Conservation (phyloP, 2,888 invertebrate species). For the Cenopis cana region DNA sequence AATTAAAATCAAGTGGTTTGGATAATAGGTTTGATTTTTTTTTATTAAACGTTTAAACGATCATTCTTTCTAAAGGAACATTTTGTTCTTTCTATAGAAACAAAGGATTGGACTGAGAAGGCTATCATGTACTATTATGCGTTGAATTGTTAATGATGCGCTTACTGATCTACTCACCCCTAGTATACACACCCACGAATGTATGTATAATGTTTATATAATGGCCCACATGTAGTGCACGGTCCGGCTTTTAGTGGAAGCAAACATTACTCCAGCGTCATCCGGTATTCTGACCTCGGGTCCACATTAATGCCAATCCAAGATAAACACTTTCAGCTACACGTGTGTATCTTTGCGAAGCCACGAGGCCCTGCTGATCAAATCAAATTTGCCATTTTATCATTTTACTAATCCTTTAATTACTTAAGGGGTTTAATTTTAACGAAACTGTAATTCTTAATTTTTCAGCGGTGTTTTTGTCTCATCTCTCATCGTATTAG, state of each 20-base stretch:
- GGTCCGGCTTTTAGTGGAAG: conserved; percentile 74
- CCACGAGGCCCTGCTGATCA: background rate
- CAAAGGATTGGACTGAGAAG: too few species aligned
- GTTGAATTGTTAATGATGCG: too few species aligned
- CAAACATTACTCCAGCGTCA: conserved; percentile 79
- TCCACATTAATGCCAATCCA: conserved; percentile 69
- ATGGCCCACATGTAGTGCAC: conserved; percentile 49
- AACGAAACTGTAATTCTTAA: too few species aligned
- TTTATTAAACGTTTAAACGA: too few species aligned
- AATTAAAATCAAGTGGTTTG: too few species aligned
- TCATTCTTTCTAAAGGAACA: too few species aligned
- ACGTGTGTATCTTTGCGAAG: conserved; percentile 19
- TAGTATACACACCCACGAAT: background rate
- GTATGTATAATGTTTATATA: conserved; percentile 25
- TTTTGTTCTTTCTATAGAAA: too few species aligned
- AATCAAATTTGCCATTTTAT: background rate
- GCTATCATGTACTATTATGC: too few species aligned
- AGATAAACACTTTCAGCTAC: conserved; percentile 54
- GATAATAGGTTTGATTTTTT: too few species aligned
- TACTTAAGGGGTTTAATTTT: too few species aligned
- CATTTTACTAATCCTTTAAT: background rate
- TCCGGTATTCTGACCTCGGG: conserved; percentile 70
- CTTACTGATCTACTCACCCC: background rate
- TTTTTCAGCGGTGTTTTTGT: too few species aligned
- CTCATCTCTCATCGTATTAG: too few species aligned